Percentiles rank a stretch among this genome's conserved stretches.
These are phyloP conservation scores for Erebia aethiops DNA, from an alignment of 2,888 invertebrate genomes.

Conservation along the genomic window DNA sequence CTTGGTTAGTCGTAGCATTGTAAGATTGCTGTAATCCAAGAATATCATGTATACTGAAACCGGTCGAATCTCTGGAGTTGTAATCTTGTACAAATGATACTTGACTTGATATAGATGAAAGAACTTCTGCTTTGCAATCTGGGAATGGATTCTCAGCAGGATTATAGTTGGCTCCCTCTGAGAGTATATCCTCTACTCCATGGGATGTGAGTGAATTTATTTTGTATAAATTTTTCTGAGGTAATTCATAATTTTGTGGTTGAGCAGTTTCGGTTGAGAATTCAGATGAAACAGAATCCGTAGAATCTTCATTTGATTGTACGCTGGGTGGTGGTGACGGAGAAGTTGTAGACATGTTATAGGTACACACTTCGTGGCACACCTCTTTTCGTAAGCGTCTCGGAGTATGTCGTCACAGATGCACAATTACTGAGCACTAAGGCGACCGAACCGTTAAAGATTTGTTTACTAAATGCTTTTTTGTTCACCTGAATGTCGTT, in stretches of 20 bases:
- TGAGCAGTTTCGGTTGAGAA: constrained; percentile 53
- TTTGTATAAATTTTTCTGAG: constrained; percentile 54
- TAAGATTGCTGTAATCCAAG: constrained; percentile 73
- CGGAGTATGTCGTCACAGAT: constrained; percentile 43
- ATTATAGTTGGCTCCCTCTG: constrained; percentile 60
- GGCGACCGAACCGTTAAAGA: constrained; percentile 67
- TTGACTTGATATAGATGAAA: constrained; percentile 57
- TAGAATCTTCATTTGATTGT: constrained; percentile 62
- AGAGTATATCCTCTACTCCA: constrained; percentile 71
- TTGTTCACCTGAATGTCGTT: constrained; percentile 77
- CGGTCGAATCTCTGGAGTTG: constrained; percentile 76
- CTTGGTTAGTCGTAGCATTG: constrained; percentile 52
- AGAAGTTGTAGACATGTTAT: constrained; percentile 60
- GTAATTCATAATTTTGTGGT: constrained; percentile 45
- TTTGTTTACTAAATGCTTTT: constrained; percentile 80
- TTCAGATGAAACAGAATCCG: constrained; percentile 60
- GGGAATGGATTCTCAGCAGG: constrained; percentile 56
- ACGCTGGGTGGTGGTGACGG: constrained; percentile 66
- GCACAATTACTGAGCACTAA: constrained; percentile 54
- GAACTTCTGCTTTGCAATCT: constrained; percentile 62
- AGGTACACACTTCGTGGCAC: constrained; percentile 31
- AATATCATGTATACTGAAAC: constrained; percentile 79
- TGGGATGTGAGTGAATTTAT: constrained; percentile 61
- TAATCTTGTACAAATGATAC: constrained; percentile 68
- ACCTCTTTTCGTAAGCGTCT: constrained; percentile 29